Evolutionary conservation across 1,140 invertebrate genomes (phyloP).

Genomic region (Cydia amplana): DNA sequence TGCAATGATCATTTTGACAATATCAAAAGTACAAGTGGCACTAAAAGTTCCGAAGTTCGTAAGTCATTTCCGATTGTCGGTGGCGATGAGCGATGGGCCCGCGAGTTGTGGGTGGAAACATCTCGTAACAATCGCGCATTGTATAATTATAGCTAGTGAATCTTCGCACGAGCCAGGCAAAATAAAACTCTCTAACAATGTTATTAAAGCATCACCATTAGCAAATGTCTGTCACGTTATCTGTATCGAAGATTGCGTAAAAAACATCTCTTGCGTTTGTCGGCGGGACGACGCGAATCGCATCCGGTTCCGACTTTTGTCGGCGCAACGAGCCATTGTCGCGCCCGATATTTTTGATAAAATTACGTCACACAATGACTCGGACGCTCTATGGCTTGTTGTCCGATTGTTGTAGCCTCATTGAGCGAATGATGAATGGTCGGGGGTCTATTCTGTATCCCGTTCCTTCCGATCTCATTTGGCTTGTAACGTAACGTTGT

Average conservation of each 20-base stretch:
- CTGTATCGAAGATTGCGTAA: constrained; percentile 60
- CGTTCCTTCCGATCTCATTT: constrained; percentile 69
- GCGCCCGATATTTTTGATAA: constrained; percentile 75
- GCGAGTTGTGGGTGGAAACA: constrained; percentile 76
- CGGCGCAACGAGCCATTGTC: constrained; percentile 62
- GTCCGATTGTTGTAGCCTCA: constrained; percentile 71
- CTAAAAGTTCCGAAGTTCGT: constrained; percentile 69
- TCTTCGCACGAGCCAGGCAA: background rate
- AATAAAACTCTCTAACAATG: background rate
- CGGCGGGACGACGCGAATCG: constrained; percentile 72
- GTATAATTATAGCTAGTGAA: constrained; percentile 34
- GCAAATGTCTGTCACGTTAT: constrained; percentile 9
- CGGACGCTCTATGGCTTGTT: constrained; percentile 67
- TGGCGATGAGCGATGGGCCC: constrained; percentile 69
- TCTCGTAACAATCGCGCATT: constrained; percentile 64
- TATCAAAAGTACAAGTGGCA: constrained; percentile 59
- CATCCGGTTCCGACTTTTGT: constrained; percentile 79
- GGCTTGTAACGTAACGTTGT: constrained; percentile 53
- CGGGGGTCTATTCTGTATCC: constrained; percentile 42
- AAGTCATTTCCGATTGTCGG: constrained; percentile 73
- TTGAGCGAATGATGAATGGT: constrained; percentile 74
- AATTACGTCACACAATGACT: constrained; percentile 73
- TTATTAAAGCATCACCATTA: background rate
- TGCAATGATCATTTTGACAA: constrained; percentile 40
- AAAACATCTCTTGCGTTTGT: constrained; percentile 63